These are phyloP conservation scores for Porites lutea DNA, from an alignment of 64 coral and sea anemone species.

Conservation along the genomic window DNA sequence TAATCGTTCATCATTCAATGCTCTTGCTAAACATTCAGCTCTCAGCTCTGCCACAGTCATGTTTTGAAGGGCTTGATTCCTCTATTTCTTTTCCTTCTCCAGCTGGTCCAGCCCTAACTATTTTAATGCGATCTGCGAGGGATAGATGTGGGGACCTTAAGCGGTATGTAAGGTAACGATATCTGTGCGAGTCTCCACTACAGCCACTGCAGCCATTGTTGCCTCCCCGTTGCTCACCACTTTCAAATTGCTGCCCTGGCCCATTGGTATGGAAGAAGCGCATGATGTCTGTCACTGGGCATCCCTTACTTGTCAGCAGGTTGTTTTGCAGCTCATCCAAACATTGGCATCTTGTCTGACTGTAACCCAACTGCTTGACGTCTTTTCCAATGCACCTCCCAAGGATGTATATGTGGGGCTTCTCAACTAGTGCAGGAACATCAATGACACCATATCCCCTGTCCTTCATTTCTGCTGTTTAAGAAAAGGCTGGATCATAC, in stretches of 20 bases:
- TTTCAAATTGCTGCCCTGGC: conserved; percentile 62
- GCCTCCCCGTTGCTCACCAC: conserved; percentile 42
- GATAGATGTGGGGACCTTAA: conserved; percentile 48
- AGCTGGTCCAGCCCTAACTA: conserved; percentile 51
- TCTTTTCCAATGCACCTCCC: conserved; percentile 46
- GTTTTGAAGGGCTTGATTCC: conserved; percentile 61
- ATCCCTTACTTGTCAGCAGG: conserved; percentile 9
- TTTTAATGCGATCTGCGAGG: conserved; percentile 31
- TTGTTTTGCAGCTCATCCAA: conserved; percentile 25
- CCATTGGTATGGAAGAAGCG: conserved; percentile 47
- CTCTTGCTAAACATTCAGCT: conserved; percentile 18
- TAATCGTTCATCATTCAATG: conserved; percentile 18
- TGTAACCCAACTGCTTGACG: conserved; percentile 57
- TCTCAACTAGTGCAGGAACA: conserved; percentile 46
- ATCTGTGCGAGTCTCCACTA: conserved; percentile 32
- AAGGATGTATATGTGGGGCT: conserved; percentile 41
- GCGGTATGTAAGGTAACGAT: conserved; percentile 57
- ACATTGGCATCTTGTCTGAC: conserved; percentile 38
- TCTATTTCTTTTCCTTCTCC: conserved; percentile 51
- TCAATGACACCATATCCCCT: conserved; percentile 56
- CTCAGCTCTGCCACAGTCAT: conserved; percentile 35
- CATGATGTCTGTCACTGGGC: conserved; percentile 44
- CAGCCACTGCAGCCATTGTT: conserved; percentile 49
- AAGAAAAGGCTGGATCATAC: conserved; percentile 69
- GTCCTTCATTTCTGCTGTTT: conserved; percentile 58